Conservation (phyloP, 37 sponge, comb jelly and placozoan species). For the Aplysina aerophoba region DNA sequence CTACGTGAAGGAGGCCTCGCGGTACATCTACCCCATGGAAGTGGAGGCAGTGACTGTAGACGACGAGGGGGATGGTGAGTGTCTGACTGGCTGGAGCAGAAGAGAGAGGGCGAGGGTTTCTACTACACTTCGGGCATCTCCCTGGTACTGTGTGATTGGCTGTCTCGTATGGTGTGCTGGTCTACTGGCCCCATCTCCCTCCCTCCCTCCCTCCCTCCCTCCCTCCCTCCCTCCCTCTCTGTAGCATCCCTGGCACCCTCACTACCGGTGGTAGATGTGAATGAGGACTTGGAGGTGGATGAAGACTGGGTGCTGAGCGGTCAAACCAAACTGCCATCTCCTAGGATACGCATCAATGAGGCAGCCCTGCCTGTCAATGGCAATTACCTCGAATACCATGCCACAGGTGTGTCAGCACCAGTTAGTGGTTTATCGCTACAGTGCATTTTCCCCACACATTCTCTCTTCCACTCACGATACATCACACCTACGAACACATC, state of each 20-base stretch:
- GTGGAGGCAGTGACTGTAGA: conserved; percentile 53
- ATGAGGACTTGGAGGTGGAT: conserved; percentile 52
- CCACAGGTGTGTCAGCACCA: conserved; percentile 42
- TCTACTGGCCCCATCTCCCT: not conserved
- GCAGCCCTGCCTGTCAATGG: conserved; percentile 60
- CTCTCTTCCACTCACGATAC: conserved; percentile 7
- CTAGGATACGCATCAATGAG: conserved; percentile 48
- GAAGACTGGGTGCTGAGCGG: conserved; percentile 73
- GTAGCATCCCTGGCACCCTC: not conserved
- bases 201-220: not conserved
- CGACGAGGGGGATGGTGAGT: conserved; percentile 57
- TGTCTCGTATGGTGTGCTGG: not conserved
- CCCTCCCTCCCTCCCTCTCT: not conserved
- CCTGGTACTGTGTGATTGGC: too few species aligned
- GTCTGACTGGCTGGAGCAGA: not conserved
- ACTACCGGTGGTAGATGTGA: not conserved
- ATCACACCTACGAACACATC: too few species aligned
- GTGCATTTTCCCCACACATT: conserved; percentile 1
- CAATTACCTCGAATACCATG: conserved; percentile 53
- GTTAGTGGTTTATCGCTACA: not conserved
- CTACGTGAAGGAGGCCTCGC: conserved; percentile 15
- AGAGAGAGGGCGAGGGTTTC: not conserved
- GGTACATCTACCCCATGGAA: conserved; percentile 49
- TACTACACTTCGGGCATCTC: not conserved
- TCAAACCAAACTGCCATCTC: conserved; percentile 37